A percentile compares a stretch with the other conserved stretches of the same genome.
These are phyloP conservation scores for Drosophila cyrtoloma DNA, from an alignment of 2,888 invertebrate genomes.

Conservation along the genomic window DNA sequence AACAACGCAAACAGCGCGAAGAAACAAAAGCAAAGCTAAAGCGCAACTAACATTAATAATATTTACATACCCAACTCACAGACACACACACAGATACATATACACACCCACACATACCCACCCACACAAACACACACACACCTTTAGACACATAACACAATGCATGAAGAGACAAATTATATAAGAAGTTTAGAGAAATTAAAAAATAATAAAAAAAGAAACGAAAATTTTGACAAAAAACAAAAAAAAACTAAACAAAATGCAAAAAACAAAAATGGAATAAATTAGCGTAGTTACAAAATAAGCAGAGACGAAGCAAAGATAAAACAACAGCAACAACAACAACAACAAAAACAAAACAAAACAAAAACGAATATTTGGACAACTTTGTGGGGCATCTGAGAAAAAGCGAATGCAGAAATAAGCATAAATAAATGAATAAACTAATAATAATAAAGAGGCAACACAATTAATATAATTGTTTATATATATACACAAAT, in stretches of 20 bases:
- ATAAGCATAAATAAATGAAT: slow-evolving; percentile 28
- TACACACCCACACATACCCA: slow-evolving; percentile 31
- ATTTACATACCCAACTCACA: slow-evolving; percentile 34
- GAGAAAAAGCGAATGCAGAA: slow-evolving; percentile 44
- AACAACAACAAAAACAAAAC: slow-evolving; percentile 25
- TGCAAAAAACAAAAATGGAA: slow-evolving; percentile 50
- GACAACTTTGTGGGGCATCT: slow-evolving; percentile 66
- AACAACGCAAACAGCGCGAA: slow-evolving; percentile 58
- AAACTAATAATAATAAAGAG: slow-evolving; percentile 37
- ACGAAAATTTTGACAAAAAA: slow-evolving; percentile 60
- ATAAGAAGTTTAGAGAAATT: slow-evolving; percentile 82
- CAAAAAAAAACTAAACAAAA: slow-evolving; percentile 51
- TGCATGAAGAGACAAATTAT: slow-evolving; percentile 80
- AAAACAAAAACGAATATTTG: slow-evolving; percentile 30
- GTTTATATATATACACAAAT: slow-evolving; percentile 78
- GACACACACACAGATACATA: slow-evolving; percentile 34
- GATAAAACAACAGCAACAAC: slow-evolving; percentile 30
- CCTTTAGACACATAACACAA: slow-evolving; percentile 51
- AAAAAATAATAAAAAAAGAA: slow-evolving; percentile 53
- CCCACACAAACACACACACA: slow-evolving; percentile 33
- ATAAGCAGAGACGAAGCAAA: slow-evolving; percentile 67
- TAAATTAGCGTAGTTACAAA: slow-evolving; percentile 75
- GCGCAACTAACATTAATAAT: slow-evolving; percentile 61
- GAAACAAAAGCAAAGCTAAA: slow-evolving; percentile 65
- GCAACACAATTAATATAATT: slow-evolving; percentile 75